Evolutionary conservation across 2,113 vertebrate species (phyloP), one percentile per base, ranked within the genome.

Genomic region (Chamaetylas fuelleborni): DNA sequence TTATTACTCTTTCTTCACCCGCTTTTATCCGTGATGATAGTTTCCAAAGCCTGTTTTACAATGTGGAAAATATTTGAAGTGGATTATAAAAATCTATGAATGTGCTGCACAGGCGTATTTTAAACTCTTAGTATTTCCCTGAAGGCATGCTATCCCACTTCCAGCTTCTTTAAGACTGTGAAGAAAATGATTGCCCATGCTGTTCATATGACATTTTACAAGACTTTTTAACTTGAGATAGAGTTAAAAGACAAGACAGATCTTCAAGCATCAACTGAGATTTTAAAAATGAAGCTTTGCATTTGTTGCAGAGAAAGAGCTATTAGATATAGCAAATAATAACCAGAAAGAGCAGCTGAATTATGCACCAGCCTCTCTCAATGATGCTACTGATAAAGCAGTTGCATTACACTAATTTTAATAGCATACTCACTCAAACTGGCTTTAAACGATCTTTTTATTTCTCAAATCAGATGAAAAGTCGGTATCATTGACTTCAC

Each of bases 31-130:
- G 36, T 61, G 61, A 65, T 96, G 86, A 67, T 93, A 34, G 57
- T 91, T 93, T 94, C 90, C 74, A 91, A 93, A 94, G 79, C 88
- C 43, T 72, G 48, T 92, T 95, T 96, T 97, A 94, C 90, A 93
- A 95, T 77, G 88, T 96, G 67, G 79, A 92, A 95, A 95, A 88
- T 88, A 77, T 96, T 96, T 97, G 86, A 95, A 95, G 93, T 58
- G 58, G 61, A 34, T 96, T 95, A 82, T 93, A 90, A 95, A 95
- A 83, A 80, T 88, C 77, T 87, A 90, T 92, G 82, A 96, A 97
- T 94, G 76, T 88, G 86, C 89, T 93, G 43, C 56, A 84, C 34
- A 60, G 77, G 64, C 90, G 62, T 93, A 95, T 96, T 97, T 95
- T 84, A 92, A 94, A 92, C 36, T 86, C 80, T 88, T 84, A 76